These are phyloP conservation scores for Penaeus japonicus DNA, from an alignment of 1,140 invertebrate species.

Conservation along the genomic window DNA sequence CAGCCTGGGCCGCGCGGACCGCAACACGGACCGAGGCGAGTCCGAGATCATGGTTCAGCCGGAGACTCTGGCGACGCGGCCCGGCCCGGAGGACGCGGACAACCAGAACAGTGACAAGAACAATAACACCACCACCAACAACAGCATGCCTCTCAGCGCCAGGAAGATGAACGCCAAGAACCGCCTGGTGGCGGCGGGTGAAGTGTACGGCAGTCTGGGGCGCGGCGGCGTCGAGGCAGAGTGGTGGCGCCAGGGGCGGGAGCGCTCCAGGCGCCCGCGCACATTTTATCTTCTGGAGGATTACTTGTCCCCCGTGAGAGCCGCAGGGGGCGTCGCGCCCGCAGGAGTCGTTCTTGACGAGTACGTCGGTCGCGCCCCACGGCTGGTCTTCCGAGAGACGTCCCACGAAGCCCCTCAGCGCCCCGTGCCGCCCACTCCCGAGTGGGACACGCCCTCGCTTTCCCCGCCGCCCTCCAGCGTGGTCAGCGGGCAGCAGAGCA, in stretches of 20 bases:
- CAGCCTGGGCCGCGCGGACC: slow-evolving; percentile 51
- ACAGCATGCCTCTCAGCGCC: not conserved
- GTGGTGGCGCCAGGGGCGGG: slow-evolving; percentile 12
- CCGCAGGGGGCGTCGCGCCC: slow-evolving; percentile 20
- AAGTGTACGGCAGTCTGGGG: not conserved
- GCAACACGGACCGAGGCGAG: slow-evolving; percentile 32
- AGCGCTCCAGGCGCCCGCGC: slow-evolving; percentile 42
- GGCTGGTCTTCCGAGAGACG: slow-evolving; percentile 45
- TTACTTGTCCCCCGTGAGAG: slow-evolving; percentile 54
- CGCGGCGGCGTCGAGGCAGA: slow-evolving; percentile 14
- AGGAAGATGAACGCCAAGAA: slow-evolving; percentile 23
- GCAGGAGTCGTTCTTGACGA: slow-evolving; percentile 56
- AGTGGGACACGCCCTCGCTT: slow-evolving; percentile 58
- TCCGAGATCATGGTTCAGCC: slow-evolving; percentile 45
- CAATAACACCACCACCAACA: not conserved
- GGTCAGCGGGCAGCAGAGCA: slow-evolving; percentile 27
- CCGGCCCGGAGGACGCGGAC: not conserved
- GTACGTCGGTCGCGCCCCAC: slow-evolving; percentile 46
- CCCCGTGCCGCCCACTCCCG: slow-evolving; percentile 56
- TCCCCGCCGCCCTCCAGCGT: slow-evolving; percentile 52
- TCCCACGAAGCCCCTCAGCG: slow-evolving; percentile 39
- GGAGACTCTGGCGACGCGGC: slow-evolving; percentile 13
- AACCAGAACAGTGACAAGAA: not conserved
- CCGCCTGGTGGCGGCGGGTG: not conserved
- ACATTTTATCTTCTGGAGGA: slow-evolving; percentile 58